A percentile compares a stretch with the other conserved stretches of the same genome.
Conservation (phyloP, 2,888 invertebrate genomes). For the Ectemnius cavifrons region DNA sequence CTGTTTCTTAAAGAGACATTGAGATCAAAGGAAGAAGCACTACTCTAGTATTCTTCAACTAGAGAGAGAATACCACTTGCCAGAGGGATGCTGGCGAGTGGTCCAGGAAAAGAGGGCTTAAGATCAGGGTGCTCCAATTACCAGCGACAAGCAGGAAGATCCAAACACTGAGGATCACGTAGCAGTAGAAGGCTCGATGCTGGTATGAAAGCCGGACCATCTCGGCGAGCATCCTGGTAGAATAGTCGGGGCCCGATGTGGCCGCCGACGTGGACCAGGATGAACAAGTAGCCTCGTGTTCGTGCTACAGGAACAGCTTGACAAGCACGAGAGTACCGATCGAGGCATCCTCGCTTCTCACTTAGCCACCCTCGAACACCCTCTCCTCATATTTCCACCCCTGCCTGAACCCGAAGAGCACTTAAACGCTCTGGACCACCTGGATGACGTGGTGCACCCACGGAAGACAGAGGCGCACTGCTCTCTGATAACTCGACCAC, state of each 20-base stretch:
- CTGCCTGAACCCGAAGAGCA: not conserved
- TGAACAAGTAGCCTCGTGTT: constrained; percentile 21
- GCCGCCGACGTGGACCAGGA: constrained; percentile 31
- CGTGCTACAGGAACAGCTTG: constrained; percentile 34
- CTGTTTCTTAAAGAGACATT: too few relatives aligned
- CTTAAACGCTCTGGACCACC: not conserved
- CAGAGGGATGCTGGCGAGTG: too few relatives aligned
- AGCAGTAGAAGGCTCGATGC: constrained; percentile 89
- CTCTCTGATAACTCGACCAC: not conserved
- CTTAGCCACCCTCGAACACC: constrained; percentile 30
- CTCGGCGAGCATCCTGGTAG: constrained; percentile 78
- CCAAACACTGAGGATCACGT: constrained; percentile 89
- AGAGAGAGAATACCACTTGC: not conserved
- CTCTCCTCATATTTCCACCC: not conserved
- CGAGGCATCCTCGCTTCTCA: constrained; percentile 53
- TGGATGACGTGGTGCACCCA: not conserved
- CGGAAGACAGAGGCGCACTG: not conserved
- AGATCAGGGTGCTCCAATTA: constrained; percentile 69
- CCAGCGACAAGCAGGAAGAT: constrained; percentile 88
- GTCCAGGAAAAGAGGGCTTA: not conserved
- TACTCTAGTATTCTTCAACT: not conserved
- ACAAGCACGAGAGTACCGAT: constrained; percentile 38
- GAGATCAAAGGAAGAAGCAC: not conserved
- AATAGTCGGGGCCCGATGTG: not conserved
- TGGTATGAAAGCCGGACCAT: constrained; percentile 83